Percentiles rank a stretch among this genome's conserved stretches.
Evolutionary conservation across 2,113 vertebrate species (phyloP).

Genomic region (Alligator sinensis): DNA sequence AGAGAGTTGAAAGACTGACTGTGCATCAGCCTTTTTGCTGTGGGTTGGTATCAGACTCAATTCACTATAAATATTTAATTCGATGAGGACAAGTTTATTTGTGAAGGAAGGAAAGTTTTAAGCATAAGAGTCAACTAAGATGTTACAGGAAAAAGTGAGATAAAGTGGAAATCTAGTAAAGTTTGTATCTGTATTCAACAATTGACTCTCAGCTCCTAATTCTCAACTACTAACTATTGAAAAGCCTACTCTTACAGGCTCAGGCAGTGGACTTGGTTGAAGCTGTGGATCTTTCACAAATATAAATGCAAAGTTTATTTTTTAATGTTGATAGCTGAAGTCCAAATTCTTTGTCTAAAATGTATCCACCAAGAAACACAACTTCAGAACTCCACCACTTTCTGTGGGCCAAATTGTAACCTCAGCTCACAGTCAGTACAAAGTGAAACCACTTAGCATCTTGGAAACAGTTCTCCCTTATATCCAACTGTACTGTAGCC

Average conservation of each 20-base stretch:
- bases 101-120: neutral
- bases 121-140: neutral
- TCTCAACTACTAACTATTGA: neutral
- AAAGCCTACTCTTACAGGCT: neutral
- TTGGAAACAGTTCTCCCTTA: neutral
- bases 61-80: too few species aligned
- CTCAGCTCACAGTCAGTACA: neutral
- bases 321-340: neutral
- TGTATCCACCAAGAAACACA: neutral
- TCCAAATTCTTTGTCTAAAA: conserved; percentile 2
- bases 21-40: too few species aligned
- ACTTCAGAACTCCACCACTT: neutral
- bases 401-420: neutral
- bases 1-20: too few species aligned
- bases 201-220: neutral
- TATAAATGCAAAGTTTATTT: neutral
- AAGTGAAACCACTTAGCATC: neutral
- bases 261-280: neutral
- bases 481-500: neutral
- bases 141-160: neutral
- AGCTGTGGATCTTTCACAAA: neutral
- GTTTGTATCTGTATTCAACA: neutral
- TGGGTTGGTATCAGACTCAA: too few species aligned
- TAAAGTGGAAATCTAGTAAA: neutral
- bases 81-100: neutral